Percentiles rank a stretch among this genome's conserved stretches.
Conservation (phyloP, 2,113 vertebrate species). For the Heptranchias perlo region DNA sequence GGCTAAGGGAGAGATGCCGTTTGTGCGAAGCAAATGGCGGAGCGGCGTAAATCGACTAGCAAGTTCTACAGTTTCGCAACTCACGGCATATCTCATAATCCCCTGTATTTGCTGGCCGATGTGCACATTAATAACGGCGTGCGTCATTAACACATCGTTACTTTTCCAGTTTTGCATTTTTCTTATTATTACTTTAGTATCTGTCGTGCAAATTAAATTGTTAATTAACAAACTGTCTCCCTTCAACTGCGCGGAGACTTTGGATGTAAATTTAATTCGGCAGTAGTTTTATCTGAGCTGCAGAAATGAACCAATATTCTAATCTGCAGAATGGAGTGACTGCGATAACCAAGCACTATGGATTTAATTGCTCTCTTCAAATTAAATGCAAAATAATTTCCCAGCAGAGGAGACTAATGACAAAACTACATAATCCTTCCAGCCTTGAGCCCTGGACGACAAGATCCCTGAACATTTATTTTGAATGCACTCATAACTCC, state of each 20-base stretch:
- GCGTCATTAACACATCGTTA: not conserved
- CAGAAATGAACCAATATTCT: not conserved
- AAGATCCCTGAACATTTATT: not conserved
- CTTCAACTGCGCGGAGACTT: not conserved
- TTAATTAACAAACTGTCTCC: not conserved
- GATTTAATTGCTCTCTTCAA: constrained; percentile 25
- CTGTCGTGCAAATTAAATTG: not conserved
- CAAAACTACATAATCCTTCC: not conserved
- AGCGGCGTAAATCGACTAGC: not conserved
- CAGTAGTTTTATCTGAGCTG: not conserved
- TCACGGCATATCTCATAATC: not conserved
- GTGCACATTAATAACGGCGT: not conserved
- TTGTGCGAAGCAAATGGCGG: not conserved
- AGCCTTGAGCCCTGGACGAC: not conserved
- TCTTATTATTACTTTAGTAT: not conserved
- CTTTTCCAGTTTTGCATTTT: not conserved
- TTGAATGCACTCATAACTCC: not conserved
- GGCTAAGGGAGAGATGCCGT: not conserved
- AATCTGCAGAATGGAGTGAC: not conserved
- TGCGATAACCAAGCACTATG: not conserved
- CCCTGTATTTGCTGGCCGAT: not conserved
- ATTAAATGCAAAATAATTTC: constrained; percentile 18
- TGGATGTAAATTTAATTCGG: not conserved
- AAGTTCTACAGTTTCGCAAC: not conserved
- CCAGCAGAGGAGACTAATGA: not conserved